Evolutionary conservation across 1,140 invertebrate species (phyloP).

Genomic region (Caerostris extrusa): DNA sequence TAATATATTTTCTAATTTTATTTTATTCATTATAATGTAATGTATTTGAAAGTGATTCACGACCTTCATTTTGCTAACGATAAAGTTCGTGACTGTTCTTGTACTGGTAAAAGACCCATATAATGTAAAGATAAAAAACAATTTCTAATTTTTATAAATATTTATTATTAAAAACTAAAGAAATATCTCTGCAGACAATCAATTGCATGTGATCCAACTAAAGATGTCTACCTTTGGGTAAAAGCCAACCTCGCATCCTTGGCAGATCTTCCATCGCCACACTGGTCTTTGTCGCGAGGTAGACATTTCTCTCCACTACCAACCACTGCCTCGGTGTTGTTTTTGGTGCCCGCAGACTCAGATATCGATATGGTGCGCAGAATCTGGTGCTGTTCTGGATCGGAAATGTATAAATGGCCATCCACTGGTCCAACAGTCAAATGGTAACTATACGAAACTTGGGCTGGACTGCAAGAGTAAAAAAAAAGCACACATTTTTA

Average conservation of each 20-base stretch:
- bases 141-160: too few relatives aligned
- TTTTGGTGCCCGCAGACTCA: slow-evolving; percentile 89
- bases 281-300: slow-evolving; percentile 93
- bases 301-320: slow-evolving; percentile 97
- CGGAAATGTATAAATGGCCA: slow-evolving; percentile 96
- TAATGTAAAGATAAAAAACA: too few relatives aligned
- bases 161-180: too few relatives aligned
- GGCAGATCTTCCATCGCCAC: slow-evolving; percentile 96
- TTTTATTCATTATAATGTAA: too few relatives aligned
- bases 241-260: slow-evolving; percentile 93
- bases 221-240: slow-evolving; percentile 89
- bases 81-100: too few relatives aligned
- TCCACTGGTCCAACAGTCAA: slow-evolving; percentile 97
- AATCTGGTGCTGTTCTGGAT: slow-evolving; percentile 93
- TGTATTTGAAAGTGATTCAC: too few relatives aligned
- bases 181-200: too few relatives aligned
- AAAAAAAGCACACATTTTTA: not conserved
- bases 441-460: slow-evolving; percentile 97
- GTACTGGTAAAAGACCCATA: too few relatives aligned
- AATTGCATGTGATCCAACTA: not conserved
- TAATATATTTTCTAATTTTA: too few relatives aligned
- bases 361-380: slow-evolving; percentile 83
- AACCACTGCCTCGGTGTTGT: slow-evolving; percentile 94
- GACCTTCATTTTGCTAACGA: too few relatives aligned
- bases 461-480: slow-evolving; percentile 85